These are phyloP conservation scores for Camelus bactrianus DNA, from an alignment of 2,113 vertebrate genomes.

Conservation along the genomic window DNA sequence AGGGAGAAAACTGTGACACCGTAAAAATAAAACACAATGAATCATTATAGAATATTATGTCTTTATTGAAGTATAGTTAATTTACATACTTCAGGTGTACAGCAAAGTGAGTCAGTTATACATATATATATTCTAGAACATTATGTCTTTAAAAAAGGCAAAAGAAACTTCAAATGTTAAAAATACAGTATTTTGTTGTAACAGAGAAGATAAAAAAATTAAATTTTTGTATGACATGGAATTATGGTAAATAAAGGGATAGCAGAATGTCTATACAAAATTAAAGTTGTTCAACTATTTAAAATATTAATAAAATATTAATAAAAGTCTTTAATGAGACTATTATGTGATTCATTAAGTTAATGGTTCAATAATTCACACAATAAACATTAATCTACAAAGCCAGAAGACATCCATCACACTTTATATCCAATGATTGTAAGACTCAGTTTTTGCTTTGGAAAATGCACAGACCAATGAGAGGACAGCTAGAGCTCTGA, in stretches of 20 bases:
- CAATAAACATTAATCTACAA: background rate
- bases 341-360: background rate
- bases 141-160: background rate
- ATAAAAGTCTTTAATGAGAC: background rate
- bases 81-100: too few species aligned
- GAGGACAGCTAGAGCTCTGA: background rate
- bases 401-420: background rate
- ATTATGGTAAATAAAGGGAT: background rate
- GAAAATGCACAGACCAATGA: background rate
- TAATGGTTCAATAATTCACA: background rate
- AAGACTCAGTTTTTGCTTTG: background rate
- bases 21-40: background rate
- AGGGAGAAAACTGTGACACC: background rate
- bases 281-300: background rate
- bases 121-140: background rate
- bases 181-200: background rate
- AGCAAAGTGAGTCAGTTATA: too few species aligned
- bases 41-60: background rate
- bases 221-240: background rate
- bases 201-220: background rate
- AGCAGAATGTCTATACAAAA: background rate
- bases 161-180: background rate
- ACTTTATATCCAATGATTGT: background rate
- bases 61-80: background rate
- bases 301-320: background rate